These are phyloP conservation scores for Nephrotoma appendiculata DNA, from an alignment of 2,888 invertebrate genomes.

Conservation along the genomic window DNA sequence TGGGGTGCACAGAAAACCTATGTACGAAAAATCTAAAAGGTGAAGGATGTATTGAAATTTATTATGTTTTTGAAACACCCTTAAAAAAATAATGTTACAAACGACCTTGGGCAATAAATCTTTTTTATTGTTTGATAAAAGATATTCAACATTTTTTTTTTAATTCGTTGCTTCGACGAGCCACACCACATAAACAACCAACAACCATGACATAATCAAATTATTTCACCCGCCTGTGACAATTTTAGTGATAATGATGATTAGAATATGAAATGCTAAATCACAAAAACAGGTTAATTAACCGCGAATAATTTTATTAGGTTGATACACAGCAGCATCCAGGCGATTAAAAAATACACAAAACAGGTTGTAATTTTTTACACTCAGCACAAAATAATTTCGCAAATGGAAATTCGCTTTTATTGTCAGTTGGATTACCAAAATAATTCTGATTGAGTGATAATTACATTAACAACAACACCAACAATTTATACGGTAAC, in stretches of 20 bases:
- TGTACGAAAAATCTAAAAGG: background rate
- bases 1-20: background rate
- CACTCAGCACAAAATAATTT: background rate
- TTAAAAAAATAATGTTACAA: too few relatives aligned
- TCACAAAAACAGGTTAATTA: background rate
- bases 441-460: background rate
- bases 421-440: background rate
- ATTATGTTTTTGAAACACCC: background rate
- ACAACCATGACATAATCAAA: background rate
- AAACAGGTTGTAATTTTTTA: background rate
- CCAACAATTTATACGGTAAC: background rate
- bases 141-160: background rate
- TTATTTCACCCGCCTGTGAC: background rate
- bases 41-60: background rate
- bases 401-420: background rate
- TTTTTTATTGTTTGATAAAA: background rate
- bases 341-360: background rate
- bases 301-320: background rate
- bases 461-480: background rate
- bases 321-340: background rate
- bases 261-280: background rate
- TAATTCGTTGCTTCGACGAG: too few relatives aligned
- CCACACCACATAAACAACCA: too few relatives aligned
- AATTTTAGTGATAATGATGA: background rate
- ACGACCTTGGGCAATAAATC: background rate